phyloP scores from a whole-genome alignment of 2,797 vertebrate genomes.

The Paguma larvata region DNA sequence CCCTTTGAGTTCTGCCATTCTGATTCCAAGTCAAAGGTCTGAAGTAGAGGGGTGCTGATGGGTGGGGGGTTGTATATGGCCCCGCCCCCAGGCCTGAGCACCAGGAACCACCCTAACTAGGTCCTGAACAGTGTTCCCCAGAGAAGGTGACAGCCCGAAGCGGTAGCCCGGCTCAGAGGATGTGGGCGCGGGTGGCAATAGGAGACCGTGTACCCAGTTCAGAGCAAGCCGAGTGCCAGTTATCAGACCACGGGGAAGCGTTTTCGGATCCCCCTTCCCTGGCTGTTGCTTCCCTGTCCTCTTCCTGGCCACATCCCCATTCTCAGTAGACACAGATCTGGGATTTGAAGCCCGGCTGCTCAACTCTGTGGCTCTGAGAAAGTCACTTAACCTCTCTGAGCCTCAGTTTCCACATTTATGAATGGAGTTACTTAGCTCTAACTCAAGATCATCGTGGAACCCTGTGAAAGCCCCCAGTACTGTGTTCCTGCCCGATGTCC shows the following conservation, averaged over 20 bases:
- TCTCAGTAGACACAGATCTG: neutral
- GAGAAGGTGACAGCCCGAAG: neutral
- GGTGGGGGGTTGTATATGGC: neutral
- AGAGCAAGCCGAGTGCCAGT: neutral
- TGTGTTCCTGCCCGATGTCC: neutral
- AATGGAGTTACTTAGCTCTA: neutral
- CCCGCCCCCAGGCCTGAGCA: neutral
- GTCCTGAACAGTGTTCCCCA: neutral
- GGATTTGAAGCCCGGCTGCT: neutral
- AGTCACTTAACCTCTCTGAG: slow-evolving; percentile 15
- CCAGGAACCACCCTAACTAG: neutral
- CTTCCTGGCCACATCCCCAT: neutral
- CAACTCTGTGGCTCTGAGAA: neutral
- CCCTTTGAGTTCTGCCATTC: neutral
- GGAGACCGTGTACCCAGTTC: neutral
- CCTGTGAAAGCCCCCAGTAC: neutral
- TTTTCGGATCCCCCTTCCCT: neutral
- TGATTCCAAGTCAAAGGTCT: neutral
- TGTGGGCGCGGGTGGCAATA: neutral
- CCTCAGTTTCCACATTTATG: neutral
- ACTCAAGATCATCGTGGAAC: neutral
- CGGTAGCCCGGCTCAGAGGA: neutral
- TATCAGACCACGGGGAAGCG: neutral
- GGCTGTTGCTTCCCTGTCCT: neutral
- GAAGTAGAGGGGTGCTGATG: neutral